Evolutionary conservation across 2,888 invertebrate species (phyloP).

Genomic region (Malacosoma neustria): DNA sequence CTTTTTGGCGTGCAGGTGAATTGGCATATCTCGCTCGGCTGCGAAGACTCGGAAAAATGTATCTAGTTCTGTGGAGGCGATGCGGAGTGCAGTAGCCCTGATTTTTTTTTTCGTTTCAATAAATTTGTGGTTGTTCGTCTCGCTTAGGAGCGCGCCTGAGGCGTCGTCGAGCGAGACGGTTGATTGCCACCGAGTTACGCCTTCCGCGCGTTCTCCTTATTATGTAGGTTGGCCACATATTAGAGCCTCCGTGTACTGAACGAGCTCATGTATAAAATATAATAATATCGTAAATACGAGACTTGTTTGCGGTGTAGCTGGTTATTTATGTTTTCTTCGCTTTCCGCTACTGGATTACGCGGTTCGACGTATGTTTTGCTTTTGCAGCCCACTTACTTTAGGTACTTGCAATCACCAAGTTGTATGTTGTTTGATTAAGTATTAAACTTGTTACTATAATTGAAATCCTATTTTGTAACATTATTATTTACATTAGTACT

Average conservation of each 20-base stretch:
- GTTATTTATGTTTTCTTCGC: slow-evolving; percentile 52
- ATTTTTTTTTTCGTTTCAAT: slow-evolving; percentile 70
- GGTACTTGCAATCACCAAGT: too few relatives aligned
- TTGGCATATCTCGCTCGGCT: slow-evolving; percentile 34
- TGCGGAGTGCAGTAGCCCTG: slow-evolving; percentile 70
- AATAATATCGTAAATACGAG: slow-evolving; percentile 61
- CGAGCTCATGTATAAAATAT: slow-evolving; percentile 59
- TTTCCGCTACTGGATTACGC: slow-evolving; percentile 60
- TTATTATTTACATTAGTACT: too few relatives aligned
- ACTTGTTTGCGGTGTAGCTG: slow-evolving; percentile 52
- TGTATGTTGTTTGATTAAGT: too few relatives aligned
- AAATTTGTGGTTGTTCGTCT: slow-evolving; percentile 72
- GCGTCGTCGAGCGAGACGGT: slow-evolving; percentile 59
- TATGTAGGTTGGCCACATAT: slow-evolving; percentile 69
- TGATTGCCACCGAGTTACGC: slow-evolving; percentile 72
- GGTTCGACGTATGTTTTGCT: slow-evolving; percentile 32
- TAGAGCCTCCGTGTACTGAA: slow-evolving; percentile 60
- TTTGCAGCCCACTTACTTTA: slow-evolving; percentile 14
- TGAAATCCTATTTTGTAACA: too few relatives aligned
- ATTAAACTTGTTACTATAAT: too few relatives aligned
- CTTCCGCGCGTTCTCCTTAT: slow-evolving; percentile 70
- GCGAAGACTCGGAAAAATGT: slow-evolving; percentile 68
- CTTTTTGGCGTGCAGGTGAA: slow-evolving; percentile 27
- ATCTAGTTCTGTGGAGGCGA: slow-evolving; percentile 72
- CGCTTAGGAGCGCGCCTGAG: slow-evolving; percentile 66